Conservation (phyloP, 2,113 vertebrate species). For the Diadophis punctatus region DNA sequence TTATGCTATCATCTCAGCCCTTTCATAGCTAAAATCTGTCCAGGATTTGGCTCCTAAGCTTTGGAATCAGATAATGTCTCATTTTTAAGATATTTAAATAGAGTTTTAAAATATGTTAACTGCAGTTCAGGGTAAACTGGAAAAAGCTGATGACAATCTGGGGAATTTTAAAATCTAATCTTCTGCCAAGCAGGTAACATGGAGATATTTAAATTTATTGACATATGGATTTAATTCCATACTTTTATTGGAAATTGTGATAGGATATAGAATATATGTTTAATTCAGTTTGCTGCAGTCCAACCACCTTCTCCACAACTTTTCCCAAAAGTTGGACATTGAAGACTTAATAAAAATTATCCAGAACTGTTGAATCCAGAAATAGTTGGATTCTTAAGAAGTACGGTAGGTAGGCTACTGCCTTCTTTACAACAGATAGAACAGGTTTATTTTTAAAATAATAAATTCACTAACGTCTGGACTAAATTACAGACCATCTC, state of each 20-base stretch:
- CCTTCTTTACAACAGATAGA: neutral
- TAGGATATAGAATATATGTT: neutral
- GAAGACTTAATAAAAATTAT: neutral
- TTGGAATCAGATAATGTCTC: neutral
- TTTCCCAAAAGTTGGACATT: neutral
- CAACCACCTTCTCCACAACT: neutral
- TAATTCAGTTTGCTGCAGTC: neutral
- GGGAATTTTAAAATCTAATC: neutral
- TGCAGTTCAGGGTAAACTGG: neutral
- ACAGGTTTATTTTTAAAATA: neutral
- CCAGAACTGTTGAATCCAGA: neutral
- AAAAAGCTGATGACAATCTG: neutral
- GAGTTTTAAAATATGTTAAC: neutral
- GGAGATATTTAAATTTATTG: neutral
- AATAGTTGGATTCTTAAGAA: neutral
- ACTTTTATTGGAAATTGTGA: neutral
- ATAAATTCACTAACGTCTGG: neutral
- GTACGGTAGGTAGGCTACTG: neutral
- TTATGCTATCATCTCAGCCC: neutral
- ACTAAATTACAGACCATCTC: neutral
- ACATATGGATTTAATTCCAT: neutral
- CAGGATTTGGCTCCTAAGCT: neutral
- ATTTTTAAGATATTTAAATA: neutral
- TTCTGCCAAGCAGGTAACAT: neutral
- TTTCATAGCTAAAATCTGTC: neutral